These are phyloP conservation scores for Apeltes quadracus DNA, from an alignment of 2,113 vertebrate species.

Conservation along the genomic window DNA sequence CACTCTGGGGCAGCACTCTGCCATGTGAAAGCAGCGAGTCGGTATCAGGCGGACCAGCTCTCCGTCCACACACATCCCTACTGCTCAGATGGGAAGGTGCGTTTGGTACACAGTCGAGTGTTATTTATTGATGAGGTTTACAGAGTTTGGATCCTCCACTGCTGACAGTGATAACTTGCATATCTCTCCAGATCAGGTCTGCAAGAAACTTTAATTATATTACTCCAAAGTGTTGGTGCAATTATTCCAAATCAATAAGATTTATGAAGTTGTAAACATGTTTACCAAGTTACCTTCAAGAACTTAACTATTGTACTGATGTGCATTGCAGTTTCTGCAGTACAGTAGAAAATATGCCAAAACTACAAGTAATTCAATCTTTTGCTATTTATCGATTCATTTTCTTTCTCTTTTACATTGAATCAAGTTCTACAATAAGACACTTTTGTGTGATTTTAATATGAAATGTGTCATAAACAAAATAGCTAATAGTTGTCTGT, in stretches of 20 bases:
- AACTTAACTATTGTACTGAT: constrained; percentile 30
- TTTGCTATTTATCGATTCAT: constrained; percentile 11
- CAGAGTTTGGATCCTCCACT: constrained; percentile 9
- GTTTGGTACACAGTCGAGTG: background rate
- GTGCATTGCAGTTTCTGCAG: constrained; percentile 29
- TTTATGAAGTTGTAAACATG: constrained; percentile 20
- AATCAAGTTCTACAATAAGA: constrained; percentile 44
- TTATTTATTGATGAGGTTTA: constrained; percentile 20
- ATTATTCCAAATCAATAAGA: constrained; percentile 31
- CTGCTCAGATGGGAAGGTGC: background rate
- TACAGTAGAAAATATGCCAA: constrained; percentile 41
- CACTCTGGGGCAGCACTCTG: constrained; percentile 67
- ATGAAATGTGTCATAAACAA: constrained; percentile 47
- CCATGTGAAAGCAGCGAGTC: constrained; percentile 14
- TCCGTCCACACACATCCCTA: background rate
- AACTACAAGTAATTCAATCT: constrained; percentile 27
- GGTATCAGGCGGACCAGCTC: background rate
- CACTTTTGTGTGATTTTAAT: constrained; percentile 40
- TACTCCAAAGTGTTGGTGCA: background rate
- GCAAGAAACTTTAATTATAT: constrained; percentile 25
- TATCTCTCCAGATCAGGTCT: constrained; percentile 34
- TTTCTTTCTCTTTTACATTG: constrained; percentile 3
- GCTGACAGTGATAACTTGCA: constrained; percentile 1
- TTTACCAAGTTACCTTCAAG: constrained; percentile 45
- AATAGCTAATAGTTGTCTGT: constrained; percentile 41